A percentile compares a stretch with the other conserved stretches of the same genome.
Conservation (phyloP, 2,888 invertebrate genomes). For the Pelosia muscerda region DNA sequence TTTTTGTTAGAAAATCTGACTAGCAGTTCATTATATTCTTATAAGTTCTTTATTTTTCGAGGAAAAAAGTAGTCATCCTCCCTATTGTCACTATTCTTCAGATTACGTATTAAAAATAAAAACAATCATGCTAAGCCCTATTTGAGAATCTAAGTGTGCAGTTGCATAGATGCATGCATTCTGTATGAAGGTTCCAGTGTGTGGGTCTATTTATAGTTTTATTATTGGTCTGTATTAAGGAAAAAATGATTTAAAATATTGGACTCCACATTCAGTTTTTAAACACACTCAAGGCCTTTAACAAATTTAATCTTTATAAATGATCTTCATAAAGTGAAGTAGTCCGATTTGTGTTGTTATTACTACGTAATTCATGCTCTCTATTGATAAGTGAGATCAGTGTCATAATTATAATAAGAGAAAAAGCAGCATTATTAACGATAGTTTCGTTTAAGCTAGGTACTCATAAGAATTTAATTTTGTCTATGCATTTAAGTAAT, state of each 20-base stretch:
- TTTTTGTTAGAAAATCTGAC: no score
- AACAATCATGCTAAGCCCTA: no score
- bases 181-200: no score
- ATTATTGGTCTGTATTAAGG: no score
- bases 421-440: background rate
- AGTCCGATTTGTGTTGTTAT: background rate
- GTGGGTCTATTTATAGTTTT: no score
- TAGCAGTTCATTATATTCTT: no score
- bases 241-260: background rate
- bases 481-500: background rate
- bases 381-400: background rate
- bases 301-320: background rate
- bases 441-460: constrained; percentile 2
- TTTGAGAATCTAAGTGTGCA: no score
- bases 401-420: constrained; percentile 1
- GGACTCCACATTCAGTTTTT: background rate
- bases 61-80: no score
- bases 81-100: no score
- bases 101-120: no score
- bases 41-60: no score
- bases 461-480: background rate
- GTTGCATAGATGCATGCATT: no score
- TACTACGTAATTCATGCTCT: background rate
- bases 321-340: background rate
- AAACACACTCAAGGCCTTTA: background rate